These are phyloP conservation scores for Sebastes minor DNA, from an alignment of 2,797 vertebrate species.

Conservation along the genomic window DNA sequence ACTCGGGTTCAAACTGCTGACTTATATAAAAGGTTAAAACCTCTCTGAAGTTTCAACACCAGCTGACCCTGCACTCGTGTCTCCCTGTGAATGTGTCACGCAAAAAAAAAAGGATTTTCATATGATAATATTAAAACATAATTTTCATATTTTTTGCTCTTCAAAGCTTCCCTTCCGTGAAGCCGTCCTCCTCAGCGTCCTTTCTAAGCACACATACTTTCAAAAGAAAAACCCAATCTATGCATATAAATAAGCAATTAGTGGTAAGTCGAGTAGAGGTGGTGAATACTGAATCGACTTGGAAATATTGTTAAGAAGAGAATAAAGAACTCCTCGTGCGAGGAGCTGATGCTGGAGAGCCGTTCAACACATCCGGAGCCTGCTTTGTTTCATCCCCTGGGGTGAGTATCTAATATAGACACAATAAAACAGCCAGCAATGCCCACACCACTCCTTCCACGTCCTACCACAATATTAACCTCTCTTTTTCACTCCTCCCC, in stretches of 20 bases:
- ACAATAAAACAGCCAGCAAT: conserved; percentile 45
- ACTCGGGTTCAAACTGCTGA: conserved; percentile 14
- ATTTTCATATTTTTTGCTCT: conserved; percentile 17
- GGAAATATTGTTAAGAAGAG: conserved; percentile 22
- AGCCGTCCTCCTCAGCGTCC: not conserved
- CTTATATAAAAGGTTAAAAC: conserved; percentile 40
- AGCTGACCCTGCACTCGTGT: not conserved
- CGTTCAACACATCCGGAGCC: conserved; percentile 16
- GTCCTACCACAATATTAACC: conserved; percentile 23
- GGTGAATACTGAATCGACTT: conserved; percentile 35
- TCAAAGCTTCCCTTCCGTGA: conserved; percentile 11
- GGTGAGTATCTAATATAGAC: conserved; percentile 37
- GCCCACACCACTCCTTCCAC: conserved; percentile 27
- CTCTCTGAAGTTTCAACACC: conserved; percentile 32
- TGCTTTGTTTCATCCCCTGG: conserved; percentile 26
- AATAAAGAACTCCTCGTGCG: conserved; percentile 30
- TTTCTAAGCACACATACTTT: conserved; percentile 22
- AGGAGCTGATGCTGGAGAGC: not conserved
- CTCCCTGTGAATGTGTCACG: not conserved
- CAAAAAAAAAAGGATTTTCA: not conserved
- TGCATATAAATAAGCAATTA: conserved; percentile 51
- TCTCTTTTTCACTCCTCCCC: conserved; percentile 16
- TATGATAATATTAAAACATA: not conserved
- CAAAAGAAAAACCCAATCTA: conserved; percentile 44
- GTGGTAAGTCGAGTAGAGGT: conserved; percentile 3